These are phyloP conservation scores for Aspidiotus destructor DNA, from an alignment of 2,888 invertebrate species.

Conservation along the genomic window DNA sequence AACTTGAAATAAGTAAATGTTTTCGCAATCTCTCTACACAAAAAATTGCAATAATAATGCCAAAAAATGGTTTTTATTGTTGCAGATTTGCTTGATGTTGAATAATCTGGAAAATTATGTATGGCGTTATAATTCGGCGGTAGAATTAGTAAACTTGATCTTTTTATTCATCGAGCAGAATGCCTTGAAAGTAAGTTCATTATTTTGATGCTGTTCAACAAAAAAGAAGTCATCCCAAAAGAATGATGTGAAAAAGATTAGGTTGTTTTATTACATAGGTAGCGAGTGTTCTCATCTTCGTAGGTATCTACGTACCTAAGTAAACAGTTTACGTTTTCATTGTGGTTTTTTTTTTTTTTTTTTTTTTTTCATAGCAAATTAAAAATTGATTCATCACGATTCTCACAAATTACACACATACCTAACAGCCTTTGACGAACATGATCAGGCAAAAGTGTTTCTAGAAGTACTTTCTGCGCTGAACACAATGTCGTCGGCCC, in stretches of 20 bases:
- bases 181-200: constrained; percentile 53
- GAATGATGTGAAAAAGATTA: background rate
- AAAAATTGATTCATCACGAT: background rate
- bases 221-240: background rate
- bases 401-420: too few relatives aligned
- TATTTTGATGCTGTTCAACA: background rate
- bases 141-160: constrained; percentile 89
- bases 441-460: too few relatives aligned
- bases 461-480: too few relatives aligned
- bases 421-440: too few relatives aligned
- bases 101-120: constrained; percentile 87
- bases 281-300: too few relatives aligned
- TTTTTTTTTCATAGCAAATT: background rate
- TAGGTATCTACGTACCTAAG: too few relatives aligned
- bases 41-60: too few relatives aligned
- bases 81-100: constrained; percentile 78
- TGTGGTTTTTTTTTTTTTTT: too few relatives aligned
- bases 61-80: constrained; percentile 30
- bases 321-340: too few relatives aligned
- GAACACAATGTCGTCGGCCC: too few relatives aligned
- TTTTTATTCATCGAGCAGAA: constrained; percentile 79
- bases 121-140: constrained; percentile 89
- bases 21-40: background rate
- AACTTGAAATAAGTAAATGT: background rate
- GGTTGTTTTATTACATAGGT: too few relatives aligned